Evolutionary conservation across 2,888 invertebrate species (phyloP), one percentile per base, ranked within the genome.

Genomic region (Diaperis boleti): DNA sequence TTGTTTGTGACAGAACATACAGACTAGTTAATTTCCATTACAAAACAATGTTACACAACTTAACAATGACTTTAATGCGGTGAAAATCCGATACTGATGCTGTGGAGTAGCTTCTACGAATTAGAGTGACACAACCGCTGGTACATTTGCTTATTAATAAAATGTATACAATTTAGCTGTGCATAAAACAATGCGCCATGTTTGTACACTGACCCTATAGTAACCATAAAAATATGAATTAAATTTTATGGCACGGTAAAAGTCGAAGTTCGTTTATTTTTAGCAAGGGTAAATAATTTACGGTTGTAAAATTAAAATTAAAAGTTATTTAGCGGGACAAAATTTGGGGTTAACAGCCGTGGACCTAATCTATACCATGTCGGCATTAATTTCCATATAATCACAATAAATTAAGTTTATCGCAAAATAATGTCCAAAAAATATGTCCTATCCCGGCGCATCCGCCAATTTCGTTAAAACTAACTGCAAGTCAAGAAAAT

Each of bases 21-120:
- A 52, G 44, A 20, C 47, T 41, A 44, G 54, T 61, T 61, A 61
- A 61, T 61, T 61, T 61, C 54, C 54, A 61, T 61, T 47, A 54
- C 55, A 61, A 55, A 61, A 61, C 52, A 44, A 10, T 55, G 45
- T 45, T 54, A 39, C 52, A 61, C 45, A 61, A 61, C 61, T 52
- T 55, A 37, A 33, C 47, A 55, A 22, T 45, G 45, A 61, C 42
- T 55, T 55, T 61, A 55, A 31, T 54, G 55, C 17, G 31, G 26
- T 14, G 52, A 33, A 33, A 35, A 59, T 59, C 11, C 33, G 17
- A n/a, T 13, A n/a, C 18, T 49, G 14, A 8, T 49, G 7, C 10
- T 33, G 17, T 44, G 17, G 13, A 8, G 15, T n/a, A n/a, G 31
- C 8, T 31, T 31, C n/a, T 31, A 31, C 31, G 31, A 31, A 31